Conservation (phyloP, 2,113 vertebrate species). For the Eulemur rufifrons region DNA sequence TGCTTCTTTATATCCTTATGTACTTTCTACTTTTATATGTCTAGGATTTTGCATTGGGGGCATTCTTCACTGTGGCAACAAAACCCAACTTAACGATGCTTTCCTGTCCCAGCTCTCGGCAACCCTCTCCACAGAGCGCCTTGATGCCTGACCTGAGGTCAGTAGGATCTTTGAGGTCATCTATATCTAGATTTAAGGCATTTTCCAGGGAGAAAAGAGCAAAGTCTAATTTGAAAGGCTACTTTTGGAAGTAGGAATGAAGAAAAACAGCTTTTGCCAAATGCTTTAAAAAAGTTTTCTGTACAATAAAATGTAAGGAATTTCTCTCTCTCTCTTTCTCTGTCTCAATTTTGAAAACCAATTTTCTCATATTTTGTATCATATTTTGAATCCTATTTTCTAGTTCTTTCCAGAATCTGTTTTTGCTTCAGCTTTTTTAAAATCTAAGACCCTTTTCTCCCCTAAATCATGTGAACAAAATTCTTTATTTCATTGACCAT, state of each 20-base stretch:
- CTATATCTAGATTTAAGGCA: background rate
- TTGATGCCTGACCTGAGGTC: background rate
- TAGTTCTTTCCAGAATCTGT: background rate
- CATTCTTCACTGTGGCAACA: background rate
- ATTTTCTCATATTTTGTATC: background rate
- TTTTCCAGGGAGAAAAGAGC: slow-evolving; percentile 5
- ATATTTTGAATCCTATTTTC: background rate
- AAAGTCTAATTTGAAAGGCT: background rate
- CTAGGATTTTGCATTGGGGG: background rate
- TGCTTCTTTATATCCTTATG: background rate
- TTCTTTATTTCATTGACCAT: background rate
- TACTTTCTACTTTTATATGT: background rate
- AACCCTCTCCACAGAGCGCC: background rate
- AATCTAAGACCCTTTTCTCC: background rate
- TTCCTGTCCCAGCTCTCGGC: background rate
- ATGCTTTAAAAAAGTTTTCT: background rate
- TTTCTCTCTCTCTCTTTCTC: background rate
- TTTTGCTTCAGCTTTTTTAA: background rate
- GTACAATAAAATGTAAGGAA: background rate
- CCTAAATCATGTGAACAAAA: background rate
- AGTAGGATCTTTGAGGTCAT: background rate
- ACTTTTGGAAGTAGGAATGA: slow-evolving; percentile 20
- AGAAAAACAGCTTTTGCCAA: slow-evolving; percentile 37
- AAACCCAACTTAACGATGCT: accelerated
- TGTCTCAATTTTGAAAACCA: background rate